Conservation (phyloP, 2,113 vertebrate species). For the Sturnus vulgaris region DNA sequence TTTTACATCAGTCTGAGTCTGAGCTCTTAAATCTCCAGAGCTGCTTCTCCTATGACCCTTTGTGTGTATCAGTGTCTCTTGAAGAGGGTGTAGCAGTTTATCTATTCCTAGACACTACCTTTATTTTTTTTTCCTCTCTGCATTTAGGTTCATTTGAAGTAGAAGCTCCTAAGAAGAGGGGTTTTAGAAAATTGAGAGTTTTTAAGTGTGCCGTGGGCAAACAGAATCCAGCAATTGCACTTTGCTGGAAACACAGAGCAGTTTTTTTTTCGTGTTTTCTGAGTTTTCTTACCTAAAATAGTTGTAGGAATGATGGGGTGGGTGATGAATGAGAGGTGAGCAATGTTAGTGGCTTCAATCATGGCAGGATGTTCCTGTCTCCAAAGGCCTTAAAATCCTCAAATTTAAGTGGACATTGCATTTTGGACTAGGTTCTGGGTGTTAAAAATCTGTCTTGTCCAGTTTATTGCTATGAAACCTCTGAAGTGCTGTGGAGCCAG, state of each 20-base stretch:
- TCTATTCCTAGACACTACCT: not conserved
- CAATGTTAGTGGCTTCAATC: not conserved
- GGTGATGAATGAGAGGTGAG: not conserved
- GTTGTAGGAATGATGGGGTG: not conserved
- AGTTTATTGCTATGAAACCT: not conserved
- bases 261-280: not conserved
- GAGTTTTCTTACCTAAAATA: not conserved
- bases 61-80: not conserved
- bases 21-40: not conserved
- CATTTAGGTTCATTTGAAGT: not conserved
- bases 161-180: not conserved
- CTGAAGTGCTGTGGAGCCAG: not conserved
- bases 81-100: not conserved
- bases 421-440: not conserved
- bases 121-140: not conserved
- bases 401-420: fast-evolving
- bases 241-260: too few species aligned
- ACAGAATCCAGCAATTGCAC: not conserved
- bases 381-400: not conserved
- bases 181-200: not conserved
- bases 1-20: not conserved
- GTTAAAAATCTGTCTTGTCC: not conserved
- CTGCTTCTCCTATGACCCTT: not conserved
- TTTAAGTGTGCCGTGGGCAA: not conserved
- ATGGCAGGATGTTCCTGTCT: not conserved